Evolutionary conservation across 2,888 invertebrate genomes (phyloP).

Genomic region (Tetragnatha montana): DNA sequence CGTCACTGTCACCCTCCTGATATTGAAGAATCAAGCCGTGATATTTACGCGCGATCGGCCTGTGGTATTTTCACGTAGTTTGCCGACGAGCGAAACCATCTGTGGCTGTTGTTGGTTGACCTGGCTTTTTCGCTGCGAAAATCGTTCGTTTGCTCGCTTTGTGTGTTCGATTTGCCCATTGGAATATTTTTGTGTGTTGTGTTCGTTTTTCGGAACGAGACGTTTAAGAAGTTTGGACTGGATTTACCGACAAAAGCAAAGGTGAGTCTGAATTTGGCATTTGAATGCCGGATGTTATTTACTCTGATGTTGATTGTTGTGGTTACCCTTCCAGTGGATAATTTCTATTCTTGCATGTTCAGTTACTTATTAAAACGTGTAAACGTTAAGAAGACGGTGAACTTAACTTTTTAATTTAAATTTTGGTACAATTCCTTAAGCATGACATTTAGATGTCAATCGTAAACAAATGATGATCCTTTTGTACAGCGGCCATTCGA

Average conservation of each 20-base stretch:
- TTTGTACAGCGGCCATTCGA: too few relatives aligned
- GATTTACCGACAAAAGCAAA: slow-evolving; percentile 31
- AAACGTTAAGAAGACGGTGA: too few relatives aligned
- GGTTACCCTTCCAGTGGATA: too few relatives aligned
- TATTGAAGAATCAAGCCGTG: slow-evolving; percentile 1
- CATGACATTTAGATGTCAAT: too few relatives aligned
- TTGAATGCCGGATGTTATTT: slow-evolving; percentile 13
- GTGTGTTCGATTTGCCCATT: neutral
- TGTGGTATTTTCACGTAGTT: slow-evolving; percentile 66
- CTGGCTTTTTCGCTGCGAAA: slow-evolving; percentile 18
- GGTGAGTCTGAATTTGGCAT: slow-evolving; percentile 22
- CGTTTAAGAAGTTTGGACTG: slow-evolving; percentile 7
- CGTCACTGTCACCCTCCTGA: slow-evolving; percentile 13
- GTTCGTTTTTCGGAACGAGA: slow-evolving; percentile 7
- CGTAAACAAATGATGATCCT: too few relatives aligned
- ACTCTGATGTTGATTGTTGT: neutral
- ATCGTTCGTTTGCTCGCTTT: neutral
- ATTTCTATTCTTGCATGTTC: too few relatives aligned
- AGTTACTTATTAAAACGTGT: too few relatives aligned
- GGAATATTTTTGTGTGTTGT: slow-evolving; percentile 18
- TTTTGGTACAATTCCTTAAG: too few relatives aligned
- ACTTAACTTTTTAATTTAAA: too few relatives aligned
- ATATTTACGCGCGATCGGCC: slow-evolving; percentile 25
- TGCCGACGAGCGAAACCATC: slow-evolving; percentile 47
- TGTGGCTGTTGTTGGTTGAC: slow-evolving; percentile 45